A percentile compares a stretch with the other conserved stretches of the same genome.
Conservation (phyloP, 1,140 invertebrate genomes). For the Xylocopa sonorina region DNA sequence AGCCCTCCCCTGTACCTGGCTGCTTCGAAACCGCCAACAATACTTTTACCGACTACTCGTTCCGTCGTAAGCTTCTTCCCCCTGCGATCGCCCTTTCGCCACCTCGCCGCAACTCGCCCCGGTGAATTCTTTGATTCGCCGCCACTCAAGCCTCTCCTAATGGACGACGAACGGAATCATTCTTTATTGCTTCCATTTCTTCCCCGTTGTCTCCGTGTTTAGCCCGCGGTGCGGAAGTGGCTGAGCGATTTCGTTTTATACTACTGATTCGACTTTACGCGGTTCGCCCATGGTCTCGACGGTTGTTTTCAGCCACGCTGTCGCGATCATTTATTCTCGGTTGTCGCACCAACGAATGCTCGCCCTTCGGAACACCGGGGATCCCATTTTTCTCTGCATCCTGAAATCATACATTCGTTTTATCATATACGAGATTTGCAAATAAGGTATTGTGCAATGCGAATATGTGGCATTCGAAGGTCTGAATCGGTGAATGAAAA, state of each 20-base stretch:
- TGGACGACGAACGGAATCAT: background rate
- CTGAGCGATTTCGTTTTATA: background rate
- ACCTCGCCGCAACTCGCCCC: background rate
- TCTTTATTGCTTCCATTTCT: background rate
- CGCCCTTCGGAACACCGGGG: background rate
- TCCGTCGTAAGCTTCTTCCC: slow-evolving; percentile 2
- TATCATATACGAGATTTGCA: too few species aligned
- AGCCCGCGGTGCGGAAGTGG: background rate
- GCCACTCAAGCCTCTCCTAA: background rate
- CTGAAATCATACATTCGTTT: background rate
- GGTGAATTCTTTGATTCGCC: background rate
- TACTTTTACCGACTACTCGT: slow-evolving; percentile 14
- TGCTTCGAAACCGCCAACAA: slow-evolving; percentile 38
- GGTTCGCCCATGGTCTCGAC: background rate
- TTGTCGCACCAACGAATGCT: too few species aligned
- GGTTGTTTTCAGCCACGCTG: background rate
- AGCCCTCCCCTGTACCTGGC: slow-evolving; percentile 26
- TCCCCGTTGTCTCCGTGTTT: background rate
- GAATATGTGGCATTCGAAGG: too few species aligned
- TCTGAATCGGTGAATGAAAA: too few species aligned
- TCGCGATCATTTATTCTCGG: background rate
- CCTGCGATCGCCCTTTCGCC: background rate
- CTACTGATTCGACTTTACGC: background rate
- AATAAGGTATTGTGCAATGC: too few species aligned
- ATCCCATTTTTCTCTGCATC: background rate